Conservation (phyloP, 35 echinoderm and acorn worm genomes). For the Apostichopus californicus region DNA sequence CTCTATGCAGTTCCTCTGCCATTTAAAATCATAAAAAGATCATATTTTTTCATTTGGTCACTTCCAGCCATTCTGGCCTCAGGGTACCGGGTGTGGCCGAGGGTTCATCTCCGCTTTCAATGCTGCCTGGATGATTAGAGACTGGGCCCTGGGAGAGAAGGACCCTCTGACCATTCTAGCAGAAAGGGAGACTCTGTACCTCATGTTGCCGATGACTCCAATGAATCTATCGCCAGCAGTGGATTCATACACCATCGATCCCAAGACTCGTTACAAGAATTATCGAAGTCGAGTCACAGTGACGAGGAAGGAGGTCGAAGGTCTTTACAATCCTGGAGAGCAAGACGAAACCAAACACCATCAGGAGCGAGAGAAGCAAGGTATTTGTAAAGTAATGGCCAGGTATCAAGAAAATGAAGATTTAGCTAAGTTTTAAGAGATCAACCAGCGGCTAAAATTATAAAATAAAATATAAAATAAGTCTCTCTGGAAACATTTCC, state of each 20-base stretch:
- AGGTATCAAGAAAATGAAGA: no score
- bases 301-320: background rate
- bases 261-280: background rate
- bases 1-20: no score
- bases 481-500: background rate
- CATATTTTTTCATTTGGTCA: background rate
- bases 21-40: no score
- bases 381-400: no score
- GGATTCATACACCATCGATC: constrained; percentile 9
- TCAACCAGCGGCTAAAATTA: no score
- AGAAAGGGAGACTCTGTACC: constrained; percentile 43
- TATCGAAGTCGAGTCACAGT: background rate
- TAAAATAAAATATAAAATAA: no score
- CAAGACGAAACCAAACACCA: background rate
- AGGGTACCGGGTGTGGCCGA: constrained; percentile 32
- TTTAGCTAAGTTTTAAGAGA: no score
- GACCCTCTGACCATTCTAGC: background rate
- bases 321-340: constrained; percentile 35
- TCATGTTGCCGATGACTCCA: background rate
- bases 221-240: background rate
- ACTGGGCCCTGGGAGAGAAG: constrained; percentile 44
- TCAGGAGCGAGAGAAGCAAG: no score
- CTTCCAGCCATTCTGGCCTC: constrained; percentile 50
- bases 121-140: constrained; percentile 46
- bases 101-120: constrained; percentile 24